Percentiles rank a stretch among this genome's conserved stretches.
Conservation (phyloP, 2,797 vertebrate species). For the Acridotheres tristis region DNA sequence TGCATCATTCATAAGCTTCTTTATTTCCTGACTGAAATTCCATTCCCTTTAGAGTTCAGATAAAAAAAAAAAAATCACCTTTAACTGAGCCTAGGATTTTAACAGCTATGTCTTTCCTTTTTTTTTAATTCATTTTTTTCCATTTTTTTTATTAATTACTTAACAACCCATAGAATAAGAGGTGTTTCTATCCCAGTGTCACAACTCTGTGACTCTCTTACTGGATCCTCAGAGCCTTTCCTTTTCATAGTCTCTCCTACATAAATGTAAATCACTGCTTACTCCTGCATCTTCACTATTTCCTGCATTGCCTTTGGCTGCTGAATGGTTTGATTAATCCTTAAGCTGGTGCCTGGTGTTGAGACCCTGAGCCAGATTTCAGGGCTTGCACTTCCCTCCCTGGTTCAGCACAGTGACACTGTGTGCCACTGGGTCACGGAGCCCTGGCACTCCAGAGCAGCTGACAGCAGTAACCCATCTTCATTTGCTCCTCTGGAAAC, state of each 20-base stretch:
- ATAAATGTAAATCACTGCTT: background rate
- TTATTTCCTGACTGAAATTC: background rate
- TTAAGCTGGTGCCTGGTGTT: background rate
- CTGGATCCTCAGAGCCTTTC: background rate
- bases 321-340: background rate
- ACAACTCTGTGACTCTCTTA: background rate
- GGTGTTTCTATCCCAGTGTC: background rate
- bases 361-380: background rate
- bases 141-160: background rate
- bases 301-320: background rate
- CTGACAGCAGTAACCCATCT: background rate
- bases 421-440: background rate
- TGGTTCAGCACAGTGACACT: accelerated
- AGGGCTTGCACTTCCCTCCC: background rate
- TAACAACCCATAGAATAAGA: background rate
- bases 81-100: background rate
- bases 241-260: background rate
- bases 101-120: background rate
- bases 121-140: too few relatives aligned
- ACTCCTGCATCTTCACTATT: background rate
- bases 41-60: background rate
- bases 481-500: background rate
- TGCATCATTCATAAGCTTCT: background rate
- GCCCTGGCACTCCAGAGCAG: background rate
- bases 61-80: background rate